Base-by-base conservation (phyloP, 2,797 vertebrate species). In the Lacerta bilineata region DNA sequence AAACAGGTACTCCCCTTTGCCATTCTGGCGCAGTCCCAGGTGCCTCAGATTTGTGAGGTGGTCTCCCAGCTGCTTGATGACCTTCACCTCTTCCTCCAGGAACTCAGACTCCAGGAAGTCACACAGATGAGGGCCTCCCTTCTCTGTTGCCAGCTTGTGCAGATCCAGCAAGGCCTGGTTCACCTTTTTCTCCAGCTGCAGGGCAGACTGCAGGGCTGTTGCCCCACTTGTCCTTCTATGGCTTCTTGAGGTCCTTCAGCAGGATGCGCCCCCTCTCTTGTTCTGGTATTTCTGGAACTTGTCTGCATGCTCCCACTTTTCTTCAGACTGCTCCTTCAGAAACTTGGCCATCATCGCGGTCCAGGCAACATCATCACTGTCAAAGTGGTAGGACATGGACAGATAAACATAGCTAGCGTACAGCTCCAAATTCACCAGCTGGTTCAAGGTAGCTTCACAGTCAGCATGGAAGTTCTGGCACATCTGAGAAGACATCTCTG, bases 351-450 rank as follows among this genome's bases (percentile, higher is more conserved):
- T 97, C 17, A 98, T 33, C 33, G 33, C 33, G 33, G 33, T 33
- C 33, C 33, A 97, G 23, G 98, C 97, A 27, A 97, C 96, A 83
- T 98, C 97, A 29, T 98, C 97, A 10, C 96, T 94, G 92, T 92
- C 90, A 93, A 98, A 98, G 88, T 95, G 96, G 61, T 92, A 96
- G 29, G 96, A 69, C 93, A 88, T 55, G 8, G 86, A 88, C 2
- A 97, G 96, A 95, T 98, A 98, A 81, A 95, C 97, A 94, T 98
- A 98, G 0, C 96, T 97, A 4, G 96, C 95, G 41, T 41, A 8
- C 17, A 41, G 39, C 74, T 76, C 74, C 36, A 76, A 20, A 18
- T 41, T 41, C 29, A 71, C 29, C 20, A 76, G 36, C 39, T 25
- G 39, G 18, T 41, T 41, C 18, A 76, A 15, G 41, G 18, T 17